Percentiles rank a stretch among this genome's conserved stretches.
These are phyloP conservation scores for Harpagoxenus sublaevis DNA, from an alignment of 2,888 invertebrate genomes.

Conservation along the genomic window DNA sequence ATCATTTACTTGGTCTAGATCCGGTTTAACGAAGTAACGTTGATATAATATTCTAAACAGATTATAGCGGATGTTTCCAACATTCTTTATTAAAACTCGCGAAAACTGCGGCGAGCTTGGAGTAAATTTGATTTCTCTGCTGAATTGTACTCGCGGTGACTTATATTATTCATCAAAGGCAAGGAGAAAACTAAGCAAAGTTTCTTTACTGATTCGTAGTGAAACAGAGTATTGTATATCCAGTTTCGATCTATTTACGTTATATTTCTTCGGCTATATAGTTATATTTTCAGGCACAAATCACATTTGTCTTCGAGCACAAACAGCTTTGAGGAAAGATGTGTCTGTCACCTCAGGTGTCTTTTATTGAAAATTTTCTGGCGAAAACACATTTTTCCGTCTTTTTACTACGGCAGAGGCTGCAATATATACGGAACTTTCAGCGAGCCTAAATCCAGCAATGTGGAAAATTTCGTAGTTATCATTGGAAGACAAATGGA, in stretches of 20 bases:
- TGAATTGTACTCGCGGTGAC: background rate
- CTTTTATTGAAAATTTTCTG: conserved; percentile 64
- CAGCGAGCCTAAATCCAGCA: background rate
- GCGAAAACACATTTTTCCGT: conserved; percentile 71
- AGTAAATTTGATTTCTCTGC: conserved; percentile 16
- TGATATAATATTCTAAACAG: conserved; percentile 7
- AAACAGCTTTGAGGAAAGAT: conserved; percentile 3
- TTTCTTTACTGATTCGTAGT: background rate
- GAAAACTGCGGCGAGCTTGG: background rate
- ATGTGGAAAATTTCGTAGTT: conserved; percentile 31
- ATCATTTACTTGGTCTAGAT: background rate
- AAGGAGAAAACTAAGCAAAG: background rate
- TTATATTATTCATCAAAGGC: conserved; percentile 22
- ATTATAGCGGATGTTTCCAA: conserved; percentile 5
- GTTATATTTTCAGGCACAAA: conserved; percentile 39
- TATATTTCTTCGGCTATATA: conserved; percentile 34
- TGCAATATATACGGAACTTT: conserved; percentile 49
- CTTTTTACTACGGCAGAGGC: conserved; percentile 9
- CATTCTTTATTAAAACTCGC: conserved; percentile 25
- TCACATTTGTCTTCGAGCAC: conserved; percentile 49
- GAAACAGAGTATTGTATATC: background rate
- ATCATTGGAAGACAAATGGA: conserved; percentile 38
- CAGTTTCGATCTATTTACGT: conserved; percentile 30
- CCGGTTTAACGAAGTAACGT: background rate
- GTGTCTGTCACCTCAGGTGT: conserved; percentile 54